phyloP scores from a whole-genome alignment of 1,140 invertebrate species.

The Drosophila tropicalis region DNA sequence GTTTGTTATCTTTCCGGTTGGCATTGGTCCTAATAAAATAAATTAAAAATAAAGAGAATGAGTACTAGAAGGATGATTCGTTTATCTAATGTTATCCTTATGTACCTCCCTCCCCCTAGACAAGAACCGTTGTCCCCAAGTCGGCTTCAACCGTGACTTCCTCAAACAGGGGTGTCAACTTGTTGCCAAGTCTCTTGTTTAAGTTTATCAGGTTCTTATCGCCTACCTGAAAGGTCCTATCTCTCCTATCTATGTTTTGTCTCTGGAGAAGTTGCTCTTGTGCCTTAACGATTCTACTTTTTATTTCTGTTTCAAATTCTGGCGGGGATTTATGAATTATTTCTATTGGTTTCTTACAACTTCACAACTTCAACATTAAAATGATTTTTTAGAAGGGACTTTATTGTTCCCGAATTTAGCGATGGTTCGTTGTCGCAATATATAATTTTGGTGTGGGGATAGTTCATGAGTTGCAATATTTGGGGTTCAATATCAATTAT shows the following conservation, averaged over 20 bases:
- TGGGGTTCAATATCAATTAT: no score
- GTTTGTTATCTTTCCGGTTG: background rate
- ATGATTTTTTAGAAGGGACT: constrained; percentile 8
- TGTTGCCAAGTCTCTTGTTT: constrained; percentile 15
- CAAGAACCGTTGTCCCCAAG: constrained; percentile 1
- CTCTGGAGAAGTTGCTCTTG: no score
- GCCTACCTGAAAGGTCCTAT: constrained; percentile 1
- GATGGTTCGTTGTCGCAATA: no score
- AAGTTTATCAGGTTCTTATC: constrained; percentile 2
- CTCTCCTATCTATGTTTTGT: no score
- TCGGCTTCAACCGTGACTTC: background rate
- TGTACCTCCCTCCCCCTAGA: background rate
- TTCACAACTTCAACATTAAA: constrained; percentile 3
- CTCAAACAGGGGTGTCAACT: background rate
- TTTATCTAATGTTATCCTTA: no score
- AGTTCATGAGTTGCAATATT: no score
- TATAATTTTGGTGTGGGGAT: no score
- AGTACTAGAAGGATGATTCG: no score
- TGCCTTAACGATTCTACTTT: background rate
- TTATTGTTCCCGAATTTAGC: no score
- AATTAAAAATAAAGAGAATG: no score
- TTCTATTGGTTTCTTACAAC: constrained; percentile 2
- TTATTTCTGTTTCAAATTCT: constrained; percentile 2
- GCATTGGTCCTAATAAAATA: no score
- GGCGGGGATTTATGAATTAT: background rate